These are phyloP conservation scores for Bubo blakistoni DNA, from an alignment of 2,113 vertebrate genomes.

Conservation along the genomic window DNA sequence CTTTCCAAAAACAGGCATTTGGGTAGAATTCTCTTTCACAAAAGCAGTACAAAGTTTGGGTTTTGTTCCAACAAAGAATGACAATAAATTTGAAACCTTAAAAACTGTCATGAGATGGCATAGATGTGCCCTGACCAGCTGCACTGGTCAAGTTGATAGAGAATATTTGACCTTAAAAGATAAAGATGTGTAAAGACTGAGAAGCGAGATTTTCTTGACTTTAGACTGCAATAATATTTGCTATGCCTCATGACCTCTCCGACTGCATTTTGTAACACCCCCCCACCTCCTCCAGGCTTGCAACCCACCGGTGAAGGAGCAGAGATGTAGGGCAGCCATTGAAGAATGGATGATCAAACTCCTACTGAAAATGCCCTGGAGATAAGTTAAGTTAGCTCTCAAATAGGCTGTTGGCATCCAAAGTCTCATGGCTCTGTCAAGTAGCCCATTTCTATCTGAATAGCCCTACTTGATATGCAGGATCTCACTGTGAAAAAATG, in stretches of 20 bases:
- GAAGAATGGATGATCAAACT: conserved; percentile 25
- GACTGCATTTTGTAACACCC: neutral
- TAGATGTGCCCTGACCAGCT: conserved; percentile 29
- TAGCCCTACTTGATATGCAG: conserved; percentile 24
- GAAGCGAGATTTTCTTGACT: conserved; percentile 8
- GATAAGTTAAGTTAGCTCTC: conserved; percentile 28
- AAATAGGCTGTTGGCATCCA: conserved; percentile 1
- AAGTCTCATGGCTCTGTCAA: neutral
- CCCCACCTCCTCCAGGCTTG: neutral
- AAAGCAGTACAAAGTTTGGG: conserved; percentile 45
- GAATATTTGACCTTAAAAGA: conserved; percentile 40
- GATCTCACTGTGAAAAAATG: neutral
- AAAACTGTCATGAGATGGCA: conserved; percentile 13
- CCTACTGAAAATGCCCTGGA: conserved; percentile 15
- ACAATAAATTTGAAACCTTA: conserved; percentile 49
- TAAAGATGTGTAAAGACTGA: conserved; percentile 21
- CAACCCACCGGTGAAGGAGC: neutral
- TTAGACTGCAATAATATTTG: conserved; percentile 7
- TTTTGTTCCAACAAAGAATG: conserved; percentile 15
- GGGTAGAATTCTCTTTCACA: conserved; percentile 48
- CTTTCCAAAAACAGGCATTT: conserved; percentile 51
- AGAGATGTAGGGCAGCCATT: conserved; percentile 26
- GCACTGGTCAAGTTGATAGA: conserved; percentile 22
- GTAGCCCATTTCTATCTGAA: conserved; percentile 25
- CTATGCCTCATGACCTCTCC: neutral